Conservation (phyloP, 2,797 vertebrate species). For the Sparus aurata region DNA sequence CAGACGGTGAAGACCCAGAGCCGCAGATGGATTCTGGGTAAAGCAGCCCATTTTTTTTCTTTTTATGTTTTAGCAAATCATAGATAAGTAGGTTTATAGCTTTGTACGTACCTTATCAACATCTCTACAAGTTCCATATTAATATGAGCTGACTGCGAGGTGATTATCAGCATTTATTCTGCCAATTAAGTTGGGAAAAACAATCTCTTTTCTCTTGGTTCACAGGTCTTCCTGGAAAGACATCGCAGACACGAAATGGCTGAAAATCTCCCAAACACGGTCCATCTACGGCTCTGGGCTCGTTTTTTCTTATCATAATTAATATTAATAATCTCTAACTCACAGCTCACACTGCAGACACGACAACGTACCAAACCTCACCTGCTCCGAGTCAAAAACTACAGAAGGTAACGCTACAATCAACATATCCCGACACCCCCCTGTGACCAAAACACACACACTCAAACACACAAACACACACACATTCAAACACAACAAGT, state of each 20-base stretch:
- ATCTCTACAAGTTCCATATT: too few relatives aligned
- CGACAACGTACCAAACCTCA: slow-evolving; percentile 40
- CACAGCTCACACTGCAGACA: slow-evolving; percentile 56
- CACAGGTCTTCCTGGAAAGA: neutral
- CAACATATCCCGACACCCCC: slow-evolving; percentile 38
- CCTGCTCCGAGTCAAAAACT: slow-evolving; percentile 41
- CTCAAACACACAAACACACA: slow-evolving; percentile 13
- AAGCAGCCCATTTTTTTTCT: neutral
- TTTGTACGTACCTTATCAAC: too few relatives aligned
- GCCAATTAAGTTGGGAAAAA: too few relatives aligned
- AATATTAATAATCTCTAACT: slow-evolving; percentile 38
- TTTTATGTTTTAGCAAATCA: too few relatives aligned
- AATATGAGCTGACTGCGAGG: too few relatives aligned
- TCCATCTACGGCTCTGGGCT: slow-evolving; percentile 39
- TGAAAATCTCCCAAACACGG: slow-evolving; percentile 29
- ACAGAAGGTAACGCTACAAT: slow-evolving; percentile 62
- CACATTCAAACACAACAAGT: neutral
- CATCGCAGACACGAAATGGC: neutral
- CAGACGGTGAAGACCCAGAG: slow-evolving; percentile 49
- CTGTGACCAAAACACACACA: slow-evolving; percentile 14
- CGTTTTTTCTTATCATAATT: slow-evolving; percentile 36
- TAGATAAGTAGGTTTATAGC: too few relatives aligned
- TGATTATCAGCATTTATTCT: too few relatives aligned
- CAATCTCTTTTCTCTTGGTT: too few relatives aligned
- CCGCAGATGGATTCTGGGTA: slow-evolving; percentile 36